A percentile compares a stretch with the other conserved stretches of the same genome.
Conservation (phyloP, 2,888 invertebrate genomes). For the Tricholauxania praeusta region DNA sequence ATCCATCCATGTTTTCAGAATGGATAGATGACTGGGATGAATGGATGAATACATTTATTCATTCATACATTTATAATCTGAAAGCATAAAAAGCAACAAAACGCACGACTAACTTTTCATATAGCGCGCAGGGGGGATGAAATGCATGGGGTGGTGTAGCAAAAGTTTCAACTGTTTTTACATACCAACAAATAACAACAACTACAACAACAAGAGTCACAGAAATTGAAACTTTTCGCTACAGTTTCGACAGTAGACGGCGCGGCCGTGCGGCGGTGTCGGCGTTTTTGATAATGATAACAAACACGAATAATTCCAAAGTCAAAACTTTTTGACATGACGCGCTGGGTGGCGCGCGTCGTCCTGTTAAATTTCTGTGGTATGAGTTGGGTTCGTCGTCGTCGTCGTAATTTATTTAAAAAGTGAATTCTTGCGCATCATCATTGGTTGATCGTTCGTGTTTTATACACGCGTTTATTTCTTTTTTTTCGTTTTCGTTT, state of each 20-base stretch:
- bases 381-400: slow-evolving; percentile 47
- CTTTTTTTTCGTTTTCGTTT: slow-evolving; percentile 45
- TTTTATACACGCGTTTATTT: slow-evolving; percentile 56
- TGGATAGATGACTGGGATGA: slow-evolving; percentile 13
- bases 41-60: slow-evolving; percentile 44
- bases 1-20: neutral
- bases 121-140: neutral
- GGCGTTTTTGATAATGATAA: slow-evolving; percentile 60
- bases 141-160: neutral
- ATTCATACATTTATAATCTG: slow-evolving; percentile 36
- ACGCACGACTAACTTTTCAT: slow-evolving; percentile 40
- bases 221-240: slow-evolving; percentile 39
- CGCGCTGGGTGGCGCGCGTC: slow-evolving; percentile 26
- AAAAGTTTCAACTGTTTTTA: slow-evolving; percentile 24
- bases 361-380: neutral
- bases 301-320: slow-evolving; percentile 57
- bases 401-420: slow-evolving; percentile 57
- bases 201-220: slow-evolving; percentile 15
- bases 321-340: slow-evolving; percentile 61
- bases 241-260: slow-evolving; percentile 34
- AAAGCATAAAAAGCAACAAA: slow-evolving; percentile 17
- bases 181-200: neutral
- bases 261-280: slow-evolving; percentile 41
- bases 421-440: slow-evolving; percentile 64
- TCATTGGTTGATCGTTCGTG: slow-evolving; percentile 63